phyloP scores from a whole-genome alignment of 2,113 vertebrate genomes.

The Misgurnus mizolepis region DNA sequence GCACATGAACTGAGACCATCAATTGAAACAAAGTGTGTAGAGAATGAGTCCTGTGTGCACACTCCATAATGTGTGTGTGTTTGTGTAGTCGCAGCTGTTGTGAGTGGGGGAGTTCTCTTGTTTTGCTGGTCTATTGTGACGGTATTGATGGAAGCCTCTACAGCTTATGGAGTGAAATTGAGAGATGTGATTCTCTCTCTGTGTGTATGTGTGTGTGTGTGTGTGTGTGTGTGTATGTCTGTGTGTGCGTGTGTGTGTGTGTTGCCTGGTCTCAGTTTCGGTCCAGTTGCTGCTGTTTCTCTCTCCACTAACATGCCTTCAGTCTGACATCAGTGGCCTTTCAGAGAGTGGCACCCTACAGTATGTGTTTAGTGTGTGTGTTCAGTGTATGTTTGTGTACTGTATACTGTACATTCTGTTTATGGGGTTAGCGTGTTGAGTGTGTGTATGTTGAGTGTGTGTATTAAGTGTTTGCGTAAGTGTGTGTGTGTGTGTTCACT shows the following conservation, averaged over 20 bases:
- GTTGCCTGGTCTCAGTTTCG: constrained; percentile 65
- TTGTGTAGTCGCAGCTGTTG: constrained; percentile 27
- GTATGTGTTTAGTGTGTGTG: constrained; percentile 20
- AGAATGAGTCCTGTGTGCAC: background rate
- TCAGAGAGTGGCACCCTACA: constrained; percentile 26
- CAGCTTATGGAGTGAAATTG: constrained; percentile 36
- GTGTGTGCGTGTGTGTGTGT: constrained; percentile 39
- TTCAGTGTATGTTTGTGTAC: background rate
- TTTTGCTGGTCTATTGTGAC: constrained; percentile 37
- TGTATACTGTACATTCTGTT: background rate
- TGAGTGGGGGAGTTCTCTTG: constrained; percentile 24
- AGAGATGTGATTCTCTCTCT: constrained; percentile 31
- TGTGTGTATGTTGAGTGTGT: background rate
- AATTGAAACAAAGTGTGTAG: background rate
- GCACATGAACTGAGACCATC: background rate
- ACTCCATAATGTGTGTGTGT: background rate
- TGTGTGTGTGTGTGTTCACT: background rate
- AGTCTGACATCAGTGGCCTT: constrained; percentile 73
- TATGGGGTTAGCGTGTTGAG: constrained; percentile 18
- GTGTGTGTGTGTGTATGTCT: constrained; percentile 18
- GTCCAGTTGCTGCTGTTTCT: constrained; percentile 75
- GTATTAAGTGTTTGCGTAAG: background rate
- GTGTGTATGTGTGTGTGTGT: constrained; percentile 29
- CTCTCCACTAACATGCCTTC: constrained; percentile 72
- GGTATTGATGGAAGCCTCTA: constrained; percentile 20